Conservation (phyloP, 2,888 invertebrate genomes). For the Coleophora deauratella region DNA sequence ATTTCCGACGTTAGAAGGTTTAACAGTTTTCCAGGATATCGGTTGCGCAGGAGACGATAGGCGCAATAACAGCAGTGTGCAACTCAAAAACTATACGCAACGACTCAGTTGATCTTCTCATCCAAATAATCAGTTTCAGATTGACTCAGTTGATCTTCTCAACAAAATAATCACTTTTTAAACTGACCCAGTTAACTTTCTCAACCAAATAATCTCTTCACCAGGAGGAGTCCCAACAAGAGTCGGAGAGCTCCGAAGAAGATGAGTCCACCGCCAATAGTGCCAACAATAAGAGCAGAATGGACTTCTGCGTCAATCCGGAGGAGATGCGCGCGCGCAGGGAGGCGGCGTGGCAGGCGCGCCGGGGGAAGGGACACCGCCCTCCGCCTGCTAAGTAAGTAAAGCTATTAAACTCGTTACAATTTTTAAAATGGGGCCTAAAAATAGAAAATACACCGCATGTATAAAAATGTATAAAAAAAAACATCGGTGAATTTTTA, state of each 20-base stretch:
- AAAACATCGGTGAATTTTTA: neutral
- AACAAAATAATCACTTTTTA: no score
- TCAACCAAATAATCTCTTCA: neutral
- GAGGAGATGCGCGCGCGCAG: constrained; percentile 80
- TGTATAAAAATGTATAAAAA: constrained; percentile 1
- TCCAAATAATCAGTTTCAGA: no score
- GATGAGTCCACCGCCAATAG: constrained; percentile 31
- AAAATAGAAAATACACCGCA: no score
- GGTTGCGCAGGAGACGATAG: no score
- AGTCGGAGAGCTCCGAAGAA: constrained; percentile 31
- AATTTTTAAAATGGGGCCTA: no score
- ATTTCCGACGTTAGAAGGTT: no score
- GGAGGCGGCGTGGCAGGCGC: constrained; percentile 68
- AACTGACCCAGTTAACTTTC: no score
- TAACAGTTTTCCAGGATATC: no score
- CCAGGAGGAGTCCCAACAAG: constrained; percentile 29
- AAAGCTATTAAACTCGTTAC: neutral
- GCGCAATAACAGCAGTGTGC: no score
- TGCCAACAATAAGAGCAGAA: constrained; percentile 23
- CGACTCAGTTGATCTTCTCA: no score
- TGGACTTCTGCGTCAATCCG: constrained; percentile 84
- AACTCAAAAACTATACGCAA: no score
- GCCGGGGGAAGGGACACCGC: constrained; percentile 31
- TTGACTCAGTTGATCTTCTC: no score
- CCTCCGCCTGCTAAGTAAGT: constrained; percentile 27